phyloP scores from a whole-genome alignment of 1,140 invertebrate species.

The Drosophila jambulina region DNA sequence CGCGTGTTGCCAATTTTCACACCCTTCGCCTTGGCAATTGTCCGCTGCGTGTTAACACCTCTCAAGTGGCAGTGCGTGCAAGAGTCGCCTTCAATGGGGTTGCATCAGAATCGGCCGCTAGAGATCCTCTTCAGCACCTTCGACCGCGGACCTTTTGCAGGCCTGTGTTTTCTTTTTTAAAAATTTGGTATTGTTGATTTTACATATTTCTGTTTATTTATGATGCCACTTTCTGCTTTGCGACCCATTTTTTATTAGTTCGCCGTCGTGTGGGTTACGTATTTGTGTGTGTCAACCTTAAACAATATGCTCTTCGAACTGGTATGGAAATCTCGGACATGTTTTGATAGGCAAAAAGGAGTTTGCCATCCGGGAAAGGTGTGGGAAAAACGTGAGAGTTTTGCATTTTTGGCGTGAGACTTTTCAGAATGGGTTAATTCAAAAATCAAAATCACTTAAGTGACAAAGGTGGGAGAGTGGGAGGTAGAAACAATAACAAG shows the following conservation, averaged over 20 bases:
- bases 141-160: constrained; percentile 21
- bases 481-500: too few species aligned
- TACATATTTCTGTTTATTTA: constrained; percentile 79
- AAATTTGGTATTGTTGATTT: constrained; percentile 72
- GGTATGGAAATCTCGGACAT: constrained; percentile 71
- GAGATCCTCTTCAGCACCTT: constrained; percentile 24
- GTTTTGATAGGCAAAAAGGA: constrained; percentile 73
- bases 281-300: constrained; percentile 43
- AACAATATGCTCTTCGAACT: constrained; percentile 65
- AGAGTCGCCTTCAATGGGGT: constrained; percentile 46
- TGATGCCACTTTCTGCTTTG: constrained; percentile 32
- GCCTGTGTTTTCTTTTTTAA: constrained; percentile 73
- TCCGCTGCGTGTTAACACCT: constrained; percentile 80
- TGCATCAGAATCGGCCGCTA: constrained; percentile 21
- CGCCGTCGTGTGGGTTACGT: constrained; percentile 18
- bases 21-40: constrained; percentile 76
- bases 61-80: constrained; percentile 62
- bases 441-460: constrained; percentile 17
- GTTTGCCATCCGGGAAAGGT: constrained; percentile 14
- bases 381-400: constrained; percentile 52
- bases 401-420: constrained; percentile 55
- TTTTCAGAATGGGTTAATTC: constrained; percentile 34
- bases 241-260: constrained; percentile 40
- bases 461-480: background rate
- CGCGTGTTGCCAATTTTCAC: constrained; percentile 84